phyloP scores from a whole-genome alignment of 1,140 invertebrate genomes.

The Tetramorium simillimum region DNA sequence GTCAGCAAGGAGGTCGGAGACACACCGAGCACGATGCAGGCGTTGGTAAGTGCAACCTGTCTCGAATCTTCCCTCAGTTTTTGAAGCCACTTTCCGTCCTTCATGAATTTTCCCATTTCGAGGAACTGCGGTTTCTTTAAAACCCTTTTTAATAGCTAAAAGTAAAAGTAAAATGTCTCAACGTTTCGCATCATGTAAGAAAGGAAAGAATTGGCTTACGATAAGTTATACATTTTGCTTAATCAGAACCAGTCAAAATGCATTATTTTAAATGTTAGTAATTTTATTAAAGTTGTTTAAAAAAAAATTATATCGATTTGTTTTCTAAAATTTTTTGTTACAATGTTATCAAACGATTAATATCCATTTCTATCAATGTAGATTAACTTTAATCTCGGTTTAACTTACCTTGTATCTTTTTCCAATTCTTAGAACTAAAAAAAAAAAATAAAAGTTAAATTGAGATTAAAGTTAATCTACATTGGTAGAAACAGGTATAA shows the following conservation, averaged over 20 bases:
- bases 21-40: constrained; percentile 64
- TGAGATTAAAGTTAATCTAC: too few species aligned
- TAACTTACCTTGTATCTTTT: too few species aligned
- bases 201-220: background rate
- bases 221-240: background rate
- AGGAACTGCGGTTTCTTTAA: background rate
- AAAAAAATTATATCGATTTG: background rate
- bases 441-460: too few species aligned
- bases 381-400: too few species aligned
- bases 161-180: background rate
- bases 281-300: background rate
- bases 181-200: background rate
- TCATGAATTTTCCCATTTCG: background rate
- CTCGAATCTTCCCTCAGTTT: background rate
- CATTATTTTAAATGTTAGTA: background rate
- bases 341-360: background rate
- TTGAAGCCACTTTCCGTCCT: background rate
- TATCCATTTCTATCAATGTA: too few species aligned
- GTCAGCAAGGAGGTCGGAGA: constrained; percentile 71
- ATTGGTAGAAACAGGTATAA: background rate
- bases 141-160: background rate
- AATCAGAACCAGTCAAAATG: background rate
- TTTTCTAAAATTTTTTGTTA: background rate
- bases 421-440: too few species aligned
- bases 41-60: constrained; percentile 65